Evolutionary conservation across 2,113 vertebrate genomes (phyloP).

Genomic region (Cathartes aura): DNA sequence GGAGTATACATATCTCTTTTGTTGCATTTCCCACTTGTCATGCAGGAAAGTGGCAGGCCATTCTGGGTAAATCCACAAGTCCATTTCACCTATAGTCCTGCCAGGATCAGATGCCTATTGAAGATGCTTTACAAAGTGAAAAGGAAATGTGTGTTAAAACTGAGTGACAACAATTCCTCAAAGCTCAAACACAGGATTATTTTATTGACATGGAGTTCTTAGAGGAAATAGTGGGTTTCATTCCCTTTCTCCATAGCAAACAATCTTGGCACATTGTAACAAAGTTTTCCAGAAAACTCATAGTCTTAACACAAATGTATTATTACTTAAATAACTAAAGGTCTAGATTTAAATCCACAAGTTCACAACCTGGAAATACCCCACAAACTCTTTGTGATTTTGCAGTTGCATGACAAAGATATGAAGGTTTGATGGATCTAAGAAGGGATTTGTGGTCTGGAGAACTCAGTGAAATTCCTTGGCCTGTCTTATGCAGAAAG

Average conservation of each 20-base stretch:
- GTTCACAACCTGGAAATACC: slow-evolving; percentile 22
- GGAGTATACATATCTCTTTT: neutral
- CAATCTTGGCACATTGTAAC: neutral
- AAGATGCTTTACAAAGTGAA: neutral
- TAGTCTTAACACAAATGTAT: neutral
- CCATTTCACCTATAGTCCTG: neutral
- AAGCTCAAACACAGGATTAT: neutral
- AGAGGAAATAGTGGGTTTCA: neutral
- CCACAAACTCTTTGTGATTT: neutral
- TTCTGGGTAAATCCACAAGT: neutral
- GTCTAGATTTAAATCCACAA: slow-evolving; percentile 5
- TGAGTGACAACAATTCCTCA: neutral
- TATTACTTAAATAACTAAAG: neutral
- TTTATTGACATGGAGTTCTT: neutral
- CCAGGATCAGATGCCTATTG: neutral
- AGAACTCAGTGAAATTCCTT: slow-evolving; percentile 47
- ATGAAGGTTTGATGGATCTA: slow-evolving; percentile 3
- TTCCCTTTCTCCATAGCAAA: neutral
- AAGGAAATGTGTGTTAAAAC: neutral
- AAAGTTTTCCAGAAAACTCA: neutral
- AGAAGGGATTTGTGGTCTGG: slow-evolving; percentile 55
- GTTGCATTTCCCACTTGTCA: neutral
- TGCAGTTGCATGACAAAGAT: slow-evolving; percentile 33
- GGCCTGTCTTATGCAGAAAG: slow-evolving; percentile 18
- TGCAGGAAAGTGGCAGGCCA: neutral